phyloP scores from a whole-genome alignment of 2,113 vertebrate genomes.

The Gracilinanus agilis region DNA sequence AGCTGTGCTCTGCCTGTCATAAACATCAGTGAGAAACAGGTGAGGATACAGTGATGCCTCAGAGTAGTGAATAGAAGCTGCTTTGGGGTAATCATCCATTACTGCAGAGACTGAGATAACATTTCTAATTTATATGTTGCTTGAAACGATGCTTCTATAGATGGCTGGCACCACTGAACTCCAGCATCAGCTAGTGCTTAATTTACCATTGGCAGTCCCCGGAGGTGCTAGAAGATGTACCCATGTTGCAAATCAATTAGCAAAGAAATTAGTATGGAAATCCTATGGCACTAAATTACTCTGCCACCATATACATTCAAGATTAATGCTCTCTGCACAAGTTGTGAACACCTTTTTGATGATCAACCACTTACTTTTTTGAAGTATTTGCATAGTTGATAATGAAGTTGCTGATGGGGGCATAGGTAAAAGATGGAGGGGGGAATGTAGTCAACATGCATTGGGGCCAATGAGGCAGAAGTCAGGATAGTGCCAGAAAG shows the following conservation, averaged over 20 bases:
- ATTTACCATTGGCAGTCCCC: slow-evolving; percentile 26
- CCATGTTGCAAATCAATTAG: slow-evolving; percentile 43
- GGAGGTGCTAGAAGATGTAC: slow-evolving; percentile 11
- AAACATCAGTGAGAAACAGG: background rate
- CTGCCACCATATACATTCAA: slow-evolving; percentile 30
- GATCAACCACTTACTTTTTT: slow-evolving; percentile 6
- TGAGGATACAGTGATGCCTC: background rate
- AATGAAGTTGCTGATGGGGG: background rate
- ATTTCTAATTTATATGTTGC: slow-evolving; percentile 9
- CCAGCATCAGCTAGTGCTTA: slow-evolving; percentile 11
- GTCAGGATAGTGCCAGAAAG: background rate
- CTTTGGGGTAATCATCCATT: background rate
- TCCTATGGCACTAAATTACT: slow-evolving; percentile 53
- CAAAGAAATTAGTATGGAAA: slow-evolving; percentile 51
- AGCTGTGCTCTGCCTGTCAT: background rate
- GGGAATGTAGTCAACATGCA: background rate
- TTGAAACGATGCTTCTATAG: slow-evolving; percentile 7
- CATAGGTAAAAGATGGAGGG: background rate
- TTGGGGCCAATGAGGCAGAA: background rate
- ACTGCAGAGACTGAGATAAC: background rate
- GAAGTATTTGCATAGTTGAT: background rate
- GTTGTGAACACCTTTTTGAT: background rate
- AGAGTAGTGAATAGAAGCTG: background rate
- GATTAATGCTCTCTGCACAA: slow-evolving; percentile 27
- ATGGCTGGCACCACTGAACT: background rate